phyloP scores from a whole-genome alignment of 2,888 invertebrate genomes.

The Kuschelorhynchus macadamiae region DNA sequence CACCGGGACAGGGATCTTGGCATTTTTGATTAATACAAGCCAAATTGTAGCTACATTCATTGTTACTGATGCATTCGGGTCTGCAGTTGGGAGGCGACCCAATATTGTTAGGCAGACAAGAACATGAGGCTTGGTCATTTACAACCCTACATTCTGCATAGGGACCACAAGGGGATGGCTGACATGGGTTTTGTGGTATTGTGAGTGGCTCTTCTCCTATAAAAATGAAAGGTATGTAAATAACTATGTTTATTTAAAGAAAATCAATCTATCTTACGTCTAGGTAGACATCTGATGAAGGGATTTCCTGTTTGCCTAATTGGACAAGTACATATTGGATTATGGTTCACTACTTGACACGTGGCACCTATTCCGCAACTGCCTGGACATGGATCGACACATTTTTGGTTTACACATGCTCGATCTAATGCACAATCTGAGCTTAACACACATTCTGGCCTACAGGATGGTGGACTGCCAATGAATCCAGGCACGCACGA shows the following conservation, averaged over 20 bases:
- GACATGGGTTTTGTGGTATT: conserved; percentile 76
- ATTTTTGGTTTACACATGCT: conserved; percentile 85
- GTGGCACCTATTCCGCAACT: conserved; percentile 83
- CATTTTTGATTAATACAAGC: conserved; percentile 86
- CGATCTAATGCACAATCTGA: conserved; percentile 82
- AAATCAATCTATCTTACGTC: conserved; percentile 47
- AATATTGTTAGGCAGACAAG: conserved; percentile 77
- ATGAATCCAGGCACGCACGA: conserved; percentile 80
- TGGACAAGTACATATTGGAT: conserved; percentile 84
- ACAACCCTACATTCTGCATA: conserved; percentile 80
- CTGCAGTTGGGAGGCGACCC: conserved; percentile 84
- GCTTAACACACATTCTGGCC: conserved; percentile 83
- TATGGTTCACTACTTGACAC: conserved; percentile 85
- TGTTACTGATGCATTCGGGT: conserved; percentile 85
- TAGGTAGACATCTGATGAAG: conserved; percentile 77
- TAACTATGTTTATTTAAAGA: neutral
- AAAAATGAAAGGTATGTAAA: neutral
- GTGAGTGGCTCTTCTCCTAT: conserved; percentile 61
- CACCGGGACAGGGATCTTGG: conserved; percentile 79
- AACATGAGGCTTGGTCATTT: conserved; percentile 80
- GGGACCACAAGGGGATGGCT: conserved; percentile 86
- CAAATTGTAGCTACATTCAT: conserved; percentile 78
- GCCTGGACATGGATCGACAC: conserved; percentile 85
- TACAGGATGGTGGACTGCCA: conserved; percentile 83
- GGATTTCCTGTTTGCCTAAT: conserved; percentile 80